Evolutionary conservation across 2,888 invertebrate genomes (phyloP), one percentile per base, ranked within the genome.

Genomic region (Ischnus inquisitorius): DNA sequence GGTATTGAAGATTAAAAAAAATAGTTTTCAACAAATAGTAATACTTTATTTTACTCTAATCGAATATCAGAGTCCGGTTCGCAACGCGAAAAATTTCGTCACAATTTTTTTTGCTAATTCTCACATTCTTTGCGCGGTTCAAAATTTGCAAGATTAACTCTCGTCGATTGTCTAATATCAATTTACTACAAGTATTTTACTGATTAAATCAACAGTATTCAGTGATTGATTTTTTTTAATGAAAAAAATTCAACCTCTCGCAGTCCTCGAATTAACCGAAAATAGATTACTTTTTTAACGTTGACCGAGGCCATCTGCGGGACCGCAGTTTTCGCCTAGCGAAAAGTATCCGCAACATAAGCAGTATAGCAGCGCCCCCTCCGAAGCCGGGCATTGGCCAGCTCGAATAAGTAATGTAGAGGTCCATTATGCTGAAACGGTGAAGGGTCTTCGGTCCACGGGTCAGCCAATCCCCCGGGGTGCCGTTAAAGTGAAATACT

Each of bases 401-500:
- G 90, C 90, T 90, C 90, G 92, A 93, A 93, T 93, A 93, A 93
- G 93, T 93, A 93, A 93, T 93, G 92, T 91, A 91, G 91, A 92
- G 92, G 91, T 92, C 93, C 92, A 93, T 93, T 93, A 93, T 93
- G 92, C 92, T 89, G 92, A 93, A 93, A 92, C 89, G 92, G 90
- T 91, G 91, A 92, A 92, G 93, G 93, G 92, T 90, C 91, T 88
- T 76, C 79, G 88, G 88, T 85, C 88, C 88, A 69, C 87, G 91
- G 93, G 92, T 92, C 93, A 92, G 92, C 92, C 92, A 93, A 93
- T 93, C 90, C 93, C 91, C 92, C 84, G 88, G 92, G 92, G 93
- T 90, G 92, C 92, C 93, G 93, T 93, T 93, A 93, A 93, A 93
- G 93, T 93, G 93, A 93, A 93, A 93, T 93, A 93, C 93, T 93